phyloP scores from a whole-genome alignment of 2,888 invertebrate genomes.

The Cerastis leucographa region DNA sequence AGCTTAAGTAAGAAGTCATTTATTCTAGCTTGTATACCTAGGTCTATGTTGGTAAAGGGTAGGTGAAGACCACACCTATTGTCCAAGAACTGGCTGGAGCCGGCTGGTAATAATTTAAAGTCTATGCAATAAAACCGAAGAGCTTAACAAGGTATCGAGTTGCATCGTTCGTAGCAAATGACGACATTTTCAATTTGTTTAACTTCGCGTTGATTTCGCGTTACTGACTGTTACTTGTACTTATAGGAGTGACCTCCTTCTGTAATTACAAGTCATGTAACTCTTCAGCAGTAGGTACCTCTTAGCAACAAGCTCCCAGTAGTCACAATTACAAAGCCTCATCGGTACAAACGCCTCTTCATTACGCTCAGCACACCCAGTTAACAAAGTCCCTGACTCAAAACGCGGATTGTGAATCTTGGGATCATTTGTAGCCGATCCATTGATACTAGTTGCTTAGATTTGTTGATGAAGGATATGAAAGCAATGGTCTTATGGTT shows the following conservation, averaged over 20 bases:
- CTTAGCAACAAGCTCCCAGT: background rate
- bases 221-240: too few species aligned
- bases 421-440: constrained; percentile 36
- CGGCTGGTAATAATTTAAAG: background rate
- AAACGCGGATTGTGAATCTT: constrained; percentile 51
- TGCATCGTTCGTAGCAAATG: background rate
- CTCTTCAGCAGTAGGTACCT: background rate
- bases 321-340: background rate
- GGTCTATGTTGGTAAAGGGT: background rate
- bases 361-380: background rate
- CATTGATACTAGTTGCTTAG: constrained; percentile 19
- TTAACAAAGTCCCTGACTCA: constrained; percentile 35
- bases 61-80: too few species aligned
- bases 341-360: background rate
- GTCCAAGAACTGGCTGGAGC: background rate
- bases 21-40: background rate
- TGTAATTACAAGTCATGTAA: background rate
- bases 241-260: too few species aligned
- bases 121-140: background rate
- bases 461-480: constrained; percentile 28
- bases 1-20: background rate
- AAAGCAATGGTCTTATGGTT: background rate
- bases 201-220: too few species aligned
- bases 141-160: background rate
- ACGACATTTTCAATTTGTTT: too few species aligned